Conservation (phyloP, 2,113 vertebrate species). For the Bos taurus region DNA sequence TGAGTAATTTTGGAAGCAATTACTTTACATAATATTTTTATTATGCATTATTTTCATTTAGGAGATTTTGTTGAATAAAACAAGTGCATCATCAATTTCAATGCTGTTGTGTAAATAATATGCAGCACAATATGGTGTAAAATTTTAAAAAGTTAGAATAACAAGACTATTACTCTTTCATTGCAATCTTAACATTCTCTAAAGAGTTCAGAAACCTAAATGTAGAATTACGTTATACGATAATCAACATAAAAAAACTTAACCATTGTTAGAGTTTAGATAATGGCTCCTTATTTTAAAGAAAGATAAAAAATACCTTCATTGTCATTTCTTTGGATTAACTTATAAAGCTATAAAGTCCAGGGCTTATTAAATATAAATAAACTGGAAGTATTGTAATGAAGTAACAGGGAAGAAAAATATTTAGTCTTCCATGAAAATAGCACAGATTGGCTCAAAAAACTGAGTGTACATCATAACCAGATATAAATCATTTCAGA, state of each 20-base stretch:
- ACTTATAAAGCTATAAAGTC: neutral
- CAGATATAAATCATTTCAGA: neutral
- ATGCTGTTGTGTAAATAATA: constrained; percentile 24
- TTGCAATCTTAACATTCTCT: neutral
- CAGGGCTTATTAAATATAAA: neutral
- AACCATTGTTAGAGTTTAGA: neutral
- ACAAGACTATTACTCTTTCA: neutral
- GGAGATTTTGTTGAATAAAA: constrained; percentile 25
- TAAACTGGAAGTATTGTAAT: neutral
- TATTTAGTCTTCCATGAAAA: neutral
- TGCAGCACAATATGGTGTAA: neutral
- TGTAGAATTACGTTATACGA: neutral
- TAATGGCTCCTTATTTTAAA: neutral
- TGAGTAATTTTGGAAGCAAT: constrained; percentile 42
- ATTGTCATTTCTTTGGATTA: neutral
- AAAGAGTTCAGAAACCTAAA: neutral
- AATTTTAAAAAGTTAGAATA: neutral
- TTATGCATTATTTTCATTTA: constrained; percentile 29
- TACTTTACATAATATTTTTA: constrained; percentile 38
- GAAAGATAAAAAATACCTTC: neutral
- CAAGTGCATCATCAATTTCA: neutral
- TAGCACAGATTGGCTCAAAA: neutral
- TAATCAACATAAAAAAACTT: neutral
- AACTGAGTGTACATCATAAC: neutral
- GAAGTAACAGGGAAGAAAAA: neutral